A percentile compares a stretch with the other conserved stretches of the same genome.
These are phyloP conservation scores for Mylabris sibirica DNA, from an alignment of 2,888 invertebrate species.

Conservation along the genomic window DNA sequence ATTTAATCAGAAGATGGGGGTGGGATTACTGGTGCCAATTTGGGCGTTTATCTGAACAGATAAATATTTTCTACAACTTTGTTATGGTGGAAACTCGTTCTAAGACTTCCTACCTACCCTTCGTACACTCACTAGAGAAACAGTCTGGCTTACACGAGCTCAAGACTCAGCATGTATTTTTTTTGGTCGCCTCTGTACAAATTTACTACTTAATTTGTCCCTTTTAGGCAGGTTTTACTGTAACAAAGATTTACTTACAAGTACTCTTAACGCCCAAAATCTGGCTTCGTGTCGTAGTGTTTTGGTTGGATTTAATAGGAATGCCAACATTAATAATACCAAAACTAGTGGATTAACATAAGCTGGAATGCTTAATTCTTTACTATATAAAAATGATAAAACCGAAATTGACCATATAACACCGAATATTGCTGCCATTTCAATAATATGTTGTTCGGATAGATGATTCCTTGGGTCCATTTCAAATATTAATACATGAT, in stretches of 20 bases:
- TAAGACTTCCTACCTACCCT: no score
- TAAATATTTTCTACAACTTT: no score
- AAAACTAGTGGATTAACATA: slow-evolving; percentile 81
- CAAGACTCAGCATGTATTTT: no score
- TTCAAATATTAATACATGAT: slow-evolving; percentile 85
- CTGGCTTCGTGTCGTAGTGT: slow-evolving; percentile 92
- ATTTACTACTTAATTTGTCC: not conserved
- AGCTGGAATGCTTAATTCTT: slow-evolving; percentile 74
- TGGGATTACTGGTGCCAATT: no score
- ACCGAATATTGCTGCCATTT: slow-evolving; percentile 78
- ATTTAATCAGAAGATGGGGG: no score
- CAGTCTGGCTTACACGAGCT: no score
- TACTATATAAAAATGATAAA: slow-evolving; percentile 72
- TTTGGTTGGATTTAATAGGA: slow-evolving; percentile 90
- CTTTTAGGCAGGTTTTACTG: not conserved
- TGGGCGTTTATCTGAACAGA: no score
- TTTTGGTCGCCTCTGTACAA: no score
- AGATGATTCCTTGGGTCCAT: slow-evolving; percentile 80
- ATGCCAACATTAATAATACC: slow-evolving; percentile 80
- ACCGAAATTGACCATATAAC: slow-evolving; percentile 77
- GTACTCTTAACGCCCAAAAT: slow-evolving; percentile 90
- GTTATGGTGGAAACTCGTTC: no score
- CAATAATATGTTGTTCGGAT: slow-evolving; percentile 79
- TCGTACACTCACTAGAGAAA: no score
- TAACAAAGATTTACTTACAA: slow-evolving; percentile 69